phyloP scores from a whole-genome alignment of 2,888 invertebrate genomes.

The Chironomus riparius region DNA sequence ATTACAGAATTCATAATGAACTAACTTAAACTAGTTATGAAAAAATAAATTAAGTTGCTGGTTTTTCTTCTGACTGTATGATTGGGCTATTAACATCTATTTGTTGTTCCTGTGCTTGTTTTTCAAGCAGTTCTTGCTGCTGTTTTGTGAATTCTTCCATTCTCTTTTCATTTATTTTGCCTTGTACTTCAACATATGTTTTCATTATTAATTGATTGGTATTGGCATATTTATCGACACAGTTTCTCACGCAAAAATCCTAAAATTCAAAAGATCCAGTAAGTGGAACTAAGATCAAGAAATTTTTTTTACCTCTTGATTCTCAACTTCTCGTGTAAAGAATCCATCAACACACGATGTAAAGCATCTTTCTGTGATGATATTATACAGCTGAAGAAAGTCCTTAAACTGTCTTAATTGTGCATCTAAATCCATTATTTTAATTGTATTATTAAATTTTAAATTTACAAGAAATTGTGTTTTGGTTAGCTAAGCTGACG shows the following conservation, averaged over 20 bases:
- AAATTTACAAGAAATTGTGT: no score
- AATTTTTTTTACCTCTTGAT: not conserved
- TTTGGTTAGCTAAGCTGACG: no score
- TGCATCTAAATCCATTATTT: constrained; percentile 3
- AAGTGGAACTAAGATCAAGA: not conserved
- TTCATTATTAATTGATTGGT: constrained; percentile 15
- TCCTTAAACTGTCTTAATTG: constrained; percentile 23
- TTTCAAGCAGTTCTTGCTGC: not conserved
- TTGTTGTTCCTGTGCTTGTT: constrained; percentile 7
- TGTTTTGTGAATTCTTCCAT: constrained; percentile 17
- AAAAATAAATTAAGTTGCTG: not conserved
- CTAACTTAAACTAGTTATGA: not conserved
- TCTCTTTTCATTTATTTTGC: constrained; percentile 17
- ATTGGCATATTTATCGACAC: constrained; percentile 22
- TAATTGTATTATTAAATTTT: not conserved
- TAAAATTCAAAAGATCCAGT: not conserved
- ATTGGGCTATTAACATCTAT: not conserved
- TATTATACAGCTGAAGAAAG: constrained; percentile 16
- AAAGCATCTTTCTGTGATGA: constrained; percentile 16
- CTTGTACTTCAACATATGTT: constrained; percentile 21
- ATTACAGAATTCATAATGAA: no score
- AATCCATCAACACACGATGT: constrained; percentile 6
- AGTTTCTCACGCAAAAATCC: not conserved
- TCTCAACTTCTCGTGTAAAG: constrained; percentile 9
- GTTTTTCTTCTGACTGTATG: not conserved